These are phyloP conservation scores for Lithophane socia DNA, from an alignment of 2,888 invertebrate species.

Conservation along the genomic window DNA sequence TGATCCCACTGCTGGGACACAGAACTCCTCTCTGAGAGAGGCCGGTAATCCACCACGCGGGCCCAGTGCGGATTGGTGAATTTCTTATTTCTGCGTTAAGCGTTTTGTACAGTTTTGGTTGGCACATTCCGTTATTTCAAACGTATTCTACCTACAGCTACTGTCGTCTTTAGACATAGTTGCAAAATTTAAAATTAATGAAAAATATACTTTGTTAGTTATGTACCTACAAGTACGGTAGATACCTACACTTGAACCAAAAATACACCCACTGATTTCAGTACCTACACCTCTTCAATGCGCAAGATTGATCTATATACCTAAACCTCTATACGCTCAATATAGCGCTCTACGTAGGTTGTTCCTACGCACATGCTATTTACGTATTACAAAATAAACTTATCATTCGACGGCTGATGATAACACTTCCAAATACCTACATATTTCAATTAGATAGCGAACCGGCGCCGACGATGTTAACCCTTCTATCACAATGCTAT, in stretches of 20 bases:
- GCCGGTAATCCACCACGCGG: not conserved
- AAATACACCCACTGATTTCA: slow-evolving; percentile 32
- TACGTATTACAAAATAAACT: slow-evolving; percentile 55
- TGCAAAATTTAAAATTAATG: no score
- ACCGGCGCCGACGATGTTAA: slow-evolving; percentile 51
- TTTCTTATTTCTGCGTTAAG: no score
- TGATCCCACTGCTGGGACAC: not conserved
- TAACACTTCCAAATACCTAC: slow-evolving; percentile 62
- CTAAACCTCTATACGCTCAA: slow-evolving; percentile 12
- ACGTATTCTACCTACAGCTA: no score
- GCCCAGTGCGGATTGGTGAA: not conserved
- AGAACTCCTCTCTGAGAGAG: not conserved
- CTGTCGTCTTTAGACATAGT: no score
- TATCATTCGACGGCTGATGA: slow-evolving; percentile 50
- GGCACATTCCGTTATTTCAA: no score
- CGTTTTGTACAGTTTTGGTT: no score
- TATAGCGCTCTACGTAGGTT: slow-evolving; percentile 31
- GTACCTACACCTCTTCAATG: slow-evolving; percentile 1
- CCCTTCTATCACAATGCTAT: slow-evolving; percentile 41
- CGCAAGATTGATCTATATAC: slow-evolving; percentile 15
- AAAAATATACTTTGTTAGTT: not conserved
- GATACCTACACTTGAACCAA: not conserved
- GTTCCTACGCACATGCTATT: slow-evolving; percentile 58
- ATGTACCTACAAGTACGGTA: not conserved
- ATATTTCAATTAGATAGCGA: slow-evolving; percentile 72